phyloP scores from a whole-genome alignment of 1,140 invertebrate species.

The Mercenaria mercenaria region DNA sequence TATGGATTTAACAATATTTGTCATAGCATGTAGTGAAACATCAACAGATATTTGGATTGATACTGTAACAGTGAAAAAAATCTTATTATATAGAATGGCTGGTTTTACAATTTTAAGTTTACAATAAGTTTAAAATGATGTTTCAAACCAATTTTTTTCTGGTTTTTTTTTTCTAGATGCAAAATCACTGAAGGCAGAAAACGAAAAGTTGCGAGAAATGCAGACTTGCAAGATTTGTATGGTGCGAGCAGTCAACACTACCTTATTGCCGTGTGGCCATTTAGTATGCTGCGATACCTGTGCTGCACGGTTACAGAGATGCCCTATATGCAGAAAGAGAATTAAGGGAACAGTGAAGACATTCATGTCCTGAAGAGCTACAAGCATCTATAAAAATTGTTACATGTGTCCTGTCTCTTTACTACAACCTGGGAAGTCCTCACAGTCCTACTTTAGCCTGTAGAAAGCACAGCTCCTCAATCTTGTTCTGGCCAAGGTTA shows the following conservation, averaged over 20 bases:
- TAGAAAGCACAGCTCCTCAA: too few relatives aligned
- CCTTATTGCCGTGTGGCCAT: slow-evolving; percentile 96
- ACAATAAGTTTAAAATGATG: too few relatives aligned
- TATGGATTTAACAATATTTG: too few relatives aligned
- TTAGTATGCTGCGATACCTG: slow-evolving; percentile 93
- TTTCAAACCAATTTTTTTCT: too few relatives aligned
- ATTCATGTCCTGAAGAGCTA: slow-evolving; percentile 32
- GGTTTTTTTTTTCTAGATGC: slow-evolving; percentile 4
- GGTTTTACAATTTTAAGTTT: too few relatives aligned
- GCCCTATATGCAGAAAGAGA: slow-evolving; percentile 91
- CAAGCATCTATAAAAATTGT: background rate
- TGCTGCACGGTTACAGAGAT: slow-evolving; percentile 91
- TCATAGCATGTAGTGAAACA: too few relatives aligned
- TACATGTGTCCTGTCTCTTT: background rate
- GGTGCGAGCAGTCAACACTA: slow-evolving; percentile 94
- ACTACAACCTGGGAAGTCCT: background rate
- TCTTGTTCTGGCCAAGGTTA: too few relatives aligned
- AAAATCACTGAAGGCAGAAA: slow-evolving; percentile 64
- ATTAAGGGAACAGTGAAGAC: slow-evolving; percentile 76
- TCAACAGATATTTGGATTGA: too few relatives aligned
- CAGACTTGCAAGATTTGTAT: slow-evolving; percentile 96
- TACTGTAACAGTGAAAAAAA: too few relatives aligned
- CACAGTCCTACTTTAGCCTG: too few relatives aligned
- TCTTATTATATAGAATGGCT: too few relatives aligned
- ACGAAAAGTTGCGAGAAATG: slow-evolving; percentile 90